phyloP scores from a whole-genome alignment of 2,113 vertebrate species.

The Anhinga anhinga region DNA sequence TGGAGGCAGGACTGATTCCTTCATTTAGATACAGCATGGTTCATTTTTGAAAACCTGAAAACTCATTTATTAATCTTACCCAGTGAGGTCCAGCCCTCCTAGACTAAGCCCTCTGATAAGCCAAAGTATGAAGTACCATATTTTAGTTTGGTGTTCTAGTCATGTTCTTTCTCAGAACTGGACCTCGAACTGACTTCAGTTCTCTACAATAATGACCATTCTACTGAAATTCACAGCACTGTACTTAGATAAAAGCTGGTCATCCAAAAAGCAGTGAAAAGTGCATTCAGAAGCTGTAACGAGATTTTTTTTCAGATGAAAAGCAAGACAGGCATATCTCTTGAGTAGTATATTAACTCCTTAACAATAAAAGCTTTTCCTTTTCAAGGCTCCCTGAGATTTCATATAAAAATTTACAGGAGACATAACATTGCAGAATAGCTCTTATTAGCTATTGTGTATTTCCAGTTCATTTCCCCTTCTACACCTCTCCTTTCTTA shows the following conservation, averaged over 20 bases:
- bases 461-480: not conserved
- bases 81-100: not conserved
- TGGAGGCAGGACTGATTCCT: not conserved
- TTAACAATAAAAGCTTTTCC: not conserved
- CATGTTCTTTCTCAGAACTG: not conserved
- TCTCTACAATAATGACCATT: not conserved
- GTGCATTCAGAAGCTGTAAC: not conserved
- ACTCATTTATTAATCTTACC: not conserved
- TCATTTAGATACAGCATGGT: not conserved
- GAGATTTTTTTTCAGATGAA: not conserved
- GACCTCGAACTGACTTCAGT: not conserved
- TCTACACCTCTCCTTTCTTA: not conserved
- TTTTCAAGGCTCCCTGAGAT: not conserved
- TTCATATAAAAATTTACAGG: not conserved
- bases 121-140: not conserved
- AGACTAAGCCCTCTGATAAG: not conserved
- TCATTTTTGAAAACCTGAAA: not conserved
- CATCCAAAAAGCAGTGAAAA: not conserved
- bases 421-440: not conserved
- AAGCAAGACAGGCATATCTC: not conserved
- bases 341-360: not conserved
- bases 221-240: not conserved
- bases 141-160: not conserved
- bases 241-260: not conserved
- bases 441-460: not conserved